Conservation (phyloP, 2,113 vertebrate species). For the Scatophagus argus region DNA sequence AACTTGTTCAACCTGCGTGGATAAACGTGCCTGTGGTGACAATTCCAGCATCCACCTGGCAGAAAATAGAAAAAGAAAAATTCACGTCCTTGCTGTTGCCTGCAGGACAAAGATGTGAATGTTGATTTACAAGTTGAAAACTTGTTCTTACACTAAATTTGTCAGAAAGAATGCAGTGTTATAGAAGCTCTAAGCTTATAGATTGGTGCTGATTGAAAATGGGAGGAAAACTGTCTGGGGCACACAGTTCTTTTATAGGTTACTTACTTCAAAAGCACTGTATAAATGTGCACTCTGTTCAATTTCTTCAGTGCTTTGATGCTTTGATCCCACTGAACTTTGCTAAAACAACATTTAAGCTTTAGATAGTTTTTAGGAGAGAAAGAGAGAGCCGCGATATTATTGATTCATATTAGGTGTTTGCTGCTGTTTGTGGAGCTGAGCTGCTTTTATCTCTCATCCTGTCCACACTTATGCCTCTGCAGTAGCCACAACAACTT, state of each 20-base stretch:
- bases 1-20: too few species aligned
- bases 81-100: neutral
- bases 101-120: constrained; percentile 10
- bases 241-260: neutral
- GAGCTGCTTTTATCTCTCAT: constrained; percentile 63
- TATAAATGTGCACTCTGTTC: constrained; percentile 27
- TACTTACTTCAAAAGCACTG: constrained; percentile 26
- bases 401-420: constrained; percentile 64
- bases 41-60: constrained; percentile 21
- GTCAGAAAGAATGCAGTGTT: constrained; percentile 21
- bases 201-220: constrained; percentile 33
- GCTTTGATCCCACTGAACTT: constrained; percentile 55
- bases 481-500: constrained; percentile 52
- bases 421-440: constrained; percentile 58
- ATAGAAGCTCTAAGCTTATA: neutral
- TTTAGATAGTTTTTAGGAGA: constrained; percentile 36
- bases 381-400: constrained; percentile 27
- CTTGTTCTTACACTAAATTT: constrained; percentile 2
- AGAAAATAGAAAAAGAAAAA: neutral
- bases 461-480: constrained; percentile 49
- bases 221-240: constrained; percentile 4
- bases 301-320: constrained; percentile 31
- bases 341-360: constrained; percentile 61
- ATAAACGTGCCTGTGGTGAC: constrained; percentile 18
- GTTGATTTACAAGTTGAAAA: constrained; percentile 17